These are phyloP conservation scores for Anguilla pacifica DNA, from an alignment of 2,797 vertebrate species.

Conservation along the genomic window DNA sequence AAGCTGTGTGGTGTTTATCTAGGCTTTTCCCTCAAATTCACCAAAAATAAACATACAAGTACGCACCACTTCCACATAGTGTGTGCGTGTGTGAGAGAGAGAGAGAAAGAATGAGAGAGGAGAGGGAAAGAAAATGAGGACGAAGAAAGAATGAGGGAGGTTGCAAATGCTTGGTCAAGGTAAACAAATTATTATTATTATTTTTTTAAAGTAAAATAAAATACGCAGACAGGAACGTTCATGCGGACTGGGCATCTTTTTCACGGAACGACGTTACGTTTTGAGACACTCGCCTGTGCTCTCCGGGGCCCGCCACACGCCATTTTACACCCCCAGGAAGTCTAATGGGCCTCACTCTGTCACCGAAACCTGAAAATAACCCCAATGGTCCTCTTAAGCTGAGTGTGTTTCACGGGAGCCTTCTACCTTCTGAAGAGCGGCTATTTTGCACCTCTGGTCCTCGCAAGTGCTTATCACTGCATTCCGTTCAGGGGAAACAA, in stretches of 20 bases:
- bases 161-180: too few relatives aligned
- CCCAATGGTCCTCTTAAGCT: neutral
- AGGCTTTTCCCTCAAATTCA: neutral
- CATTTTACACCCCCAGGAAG: neutral
- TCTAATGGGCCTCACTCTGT: neutral
- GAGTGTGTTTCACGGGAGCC: neutral
- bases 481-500: neutral
- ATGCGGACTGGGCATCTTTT: too few relatives aligned
- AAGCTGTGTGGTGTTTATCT: neutral
- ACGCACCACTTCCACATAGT: neutral
- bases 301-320: neutral
- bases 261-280: neutral
- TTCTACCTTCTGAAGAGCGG: neutral
- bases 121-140: too few relatives aligned
- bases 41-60: neutral
- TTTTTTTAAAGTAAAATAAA: too few relatives aligned
- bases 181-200: too few relatives aligned
- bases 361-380: neutral
- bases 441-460: neutral
- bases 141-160: too few relatives aligned
- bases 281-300: neutral
- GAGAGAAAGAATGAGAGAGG: neutral
- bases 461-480: neutral
- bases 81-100: neutral
- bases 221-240: too few relatives aligned